phyloP scores from a whole-genome alignment of 2,888 invertebrate genomes.

The Ariolimax columbianus region DNA sequence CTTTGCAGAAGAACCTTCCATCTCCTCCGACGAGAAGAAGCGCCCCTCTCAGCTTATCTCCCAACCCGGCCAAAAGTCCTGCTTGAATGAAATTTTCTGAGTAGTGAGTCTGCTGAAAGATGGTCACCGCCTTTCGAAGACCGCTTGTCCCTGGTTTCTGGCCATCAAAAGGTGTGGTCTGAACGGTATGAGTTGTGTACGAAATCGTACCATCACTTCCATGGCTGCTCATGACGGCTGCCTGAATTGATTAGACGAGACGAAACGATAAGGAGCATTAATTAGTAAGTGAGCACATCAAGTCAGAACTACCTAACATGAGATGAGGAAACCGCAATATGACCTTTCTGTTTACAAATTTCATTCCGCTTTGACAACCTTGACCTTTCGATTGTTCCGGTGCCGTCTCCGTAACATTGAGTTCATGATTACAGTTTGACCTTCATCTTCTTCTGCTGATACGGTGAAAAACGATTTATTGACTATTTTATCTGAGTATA shows the following conservation, averaged over 20 bases:
- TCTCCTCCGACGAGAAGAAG: conserved; percentile 97
- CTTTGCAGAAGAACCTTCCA: conserved; percentile 93
- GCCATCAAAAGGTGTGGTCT: conserved; percentile 90
- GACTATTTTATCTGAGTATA: too few relatives aligned
- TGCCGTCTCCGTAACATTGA: background rate
- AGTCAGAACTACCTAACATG: too few relatives aligned
- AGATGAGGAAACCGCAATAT: background rate
- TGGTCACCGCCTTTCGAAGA: conserved; percentile 94
- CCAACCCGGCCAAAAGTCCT: conserved; percentile 89
- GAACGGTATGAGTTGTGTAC: conserved; percentile 64
- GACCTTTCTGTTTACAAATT: conserved; percentile 9
- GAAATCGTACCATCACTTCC: conserved; percentile 22
- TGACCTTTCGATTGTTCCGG: background rate
- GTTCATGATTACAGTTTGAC: background rate
- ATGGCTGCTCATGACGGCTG: background rate
- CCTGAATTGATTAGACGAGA: background rate
- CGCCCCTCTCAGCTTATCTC: conserved; percentile 83
- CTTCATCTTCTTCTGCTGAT: too few relatives aligned
- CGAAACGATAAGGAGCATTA: background rate
- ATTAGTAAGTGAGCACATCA: too few relatives aligned
- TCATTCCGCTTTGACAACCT: conserved; percentile 17
- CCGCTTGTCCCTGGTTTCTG: conserved; percentile 99
- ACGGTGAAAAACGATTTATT: too few relatives aligned
- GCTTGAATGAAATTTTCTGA: conserved; percentile 99
- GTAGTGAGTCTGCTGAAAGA: conserved; percentile 88